Evolutionary conservation across 2,888 invertebrate genomes (phyloP).

Genomic region (Lapara coniferarum): DNA sequence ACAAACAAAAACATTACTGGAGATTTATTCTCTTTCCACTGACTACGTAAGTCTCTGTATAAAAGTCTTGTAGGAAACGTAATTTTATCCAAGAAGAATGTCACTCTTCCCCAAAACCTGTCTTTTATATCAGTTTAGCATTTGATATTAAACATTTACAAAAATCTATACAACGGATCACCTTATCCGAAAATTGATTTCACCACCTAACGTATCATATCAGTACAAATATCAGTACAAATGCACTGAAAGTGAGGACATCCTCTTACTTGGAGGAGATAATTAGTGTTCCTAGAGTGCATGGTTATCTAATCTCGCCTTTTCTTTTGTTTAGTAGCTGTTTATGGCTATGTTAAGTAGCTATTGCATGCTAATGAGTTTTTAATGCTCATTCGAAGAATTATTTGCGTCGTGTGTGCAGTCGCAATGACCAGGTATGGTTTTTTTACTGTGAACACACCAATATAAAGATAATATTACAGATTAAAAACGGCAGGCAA

Average conservation of each 20-base stretch:
- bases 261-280: neutral
- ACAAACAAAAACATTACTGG: too few species aligned
- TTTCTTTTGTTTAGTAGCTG: neutral
- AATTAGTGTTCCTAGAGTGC: neutral
- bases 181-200: neutral
- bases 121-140: too few species aligned
- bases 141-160: too few species aligned
- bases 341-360: neutral
- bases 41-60: too few species aligned
- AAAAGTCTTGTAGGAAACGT: too few species aligned
- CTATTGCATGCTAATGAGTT: slow-evolving; percentile 2
- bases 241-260: neutral
- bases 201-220: neutral
- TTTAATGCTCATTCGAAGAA: neutral
- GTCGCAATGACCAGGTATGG: neutral
- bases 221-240: too few species aligned
- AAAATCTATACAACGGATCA: too few species aligned
- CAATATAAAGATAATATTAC: neutral
- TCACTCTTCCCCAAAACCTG: too few species aligned
- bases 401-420: neutral
- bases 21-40: too few species aligned
- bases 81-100: too few species aligned
- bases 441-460: neutral
- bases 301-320: neutral
- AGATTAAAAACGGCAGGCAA: too few species aligned